Conservation (phyloP, 2,113 vertebrate species). For the Myrmecobius fasciatus region DNA sequence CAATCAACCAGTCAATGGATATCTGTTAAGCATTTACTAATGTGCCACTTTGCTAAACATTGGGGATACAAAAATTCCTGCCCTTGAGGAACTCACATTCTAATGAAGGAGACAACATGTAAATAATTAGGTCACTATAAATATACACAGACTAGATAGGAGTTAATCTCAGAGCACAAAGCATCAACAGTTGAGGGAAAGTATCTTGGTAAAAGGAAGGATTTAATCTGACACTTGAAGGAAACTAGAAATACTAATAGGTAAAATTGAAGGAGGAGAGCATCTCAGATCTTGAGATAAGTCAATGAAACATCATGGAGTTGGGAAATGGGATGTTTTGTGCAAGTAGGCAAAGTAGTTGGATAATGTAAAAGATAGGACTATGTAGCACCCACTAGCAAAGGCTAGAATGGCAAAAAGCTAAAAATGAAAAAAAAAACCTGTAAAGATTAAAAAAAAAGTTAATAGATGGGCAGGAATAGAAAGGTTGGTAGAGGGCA, state of each 20-base stretch:
- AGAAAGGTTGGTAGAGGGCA: background rate
- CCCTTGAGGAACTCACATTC: background rate
- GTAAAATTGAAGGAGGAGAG: background rate
- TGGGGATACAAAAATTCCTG: background rate
- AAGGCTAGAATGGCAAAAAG: background rate
- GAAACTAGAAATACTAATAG: background rate
- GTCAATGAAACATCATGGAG: background rate
- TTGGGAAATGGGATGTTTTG: background rate
- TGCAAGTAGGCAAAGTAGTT: background rate
- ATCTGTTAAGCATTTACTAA: background rate
- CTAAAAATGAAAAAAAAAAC: background rate
- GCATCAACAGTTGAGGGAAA: background rate
- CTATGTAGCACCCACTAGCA: background rate
- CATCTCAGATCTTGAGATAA: background rate
- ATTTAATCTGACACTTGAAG: background rate
- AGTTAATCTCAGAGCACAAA: background rate
- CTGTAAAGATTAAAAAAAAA: background rate
- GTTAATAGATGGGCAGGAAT: background rate
- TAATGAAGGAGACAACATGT: background rate
- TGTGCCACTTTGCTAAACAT: background rate
- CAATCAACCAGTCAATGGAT: background rate
- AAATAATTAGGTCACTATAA: background rate
- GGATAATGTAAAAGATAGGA: background rate
- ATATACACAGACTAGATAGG: background rate
- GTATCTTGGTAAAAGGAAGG: background rate